Conservation (phyloP, 1,140 invertebrate genomes). For the Onthophagus taurus region DNA sequence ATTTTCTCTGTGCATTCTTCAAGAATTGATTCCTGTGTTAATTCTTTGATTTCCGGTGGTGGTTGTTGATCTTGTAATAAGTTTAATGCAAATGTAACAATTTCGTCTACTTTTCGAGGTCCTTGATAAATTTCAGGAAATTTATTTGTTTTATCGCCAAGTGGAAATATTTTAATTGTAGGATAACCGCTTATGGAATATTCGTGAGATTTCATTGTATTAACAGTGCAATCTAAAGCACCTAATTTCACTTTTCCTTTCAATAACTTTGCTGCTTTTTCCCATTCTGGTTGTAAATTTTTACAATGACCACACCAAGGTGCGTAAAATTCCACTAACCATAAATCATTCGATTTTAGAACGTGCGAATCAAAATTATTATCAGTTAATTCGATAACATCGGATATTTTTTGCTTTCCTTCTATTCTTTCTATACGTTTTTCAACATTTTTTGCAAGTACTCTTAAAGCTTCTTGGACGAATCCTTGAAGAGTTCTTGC, state of each 20-base stretch:
- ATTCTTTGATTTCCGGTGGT: constrained; percentile 79
- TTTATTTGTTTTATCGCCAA: constrained; percentile 63
- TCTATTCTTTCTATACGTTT: constrained; percentile 49
- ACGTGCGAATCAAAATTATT: constrained; percentile 86
- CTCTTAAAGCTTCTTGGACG: constrained; percentile 68
- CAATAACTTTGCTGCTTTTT: constrained; percentile 64
- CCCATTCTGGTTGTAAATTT: constrained; percentile 88
- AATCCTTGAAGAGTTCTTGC: constrained; percentile 74
- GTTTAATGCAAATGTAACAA: constrained; percentile 78
- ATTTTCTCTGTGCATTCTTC: constrained; percentile 70
- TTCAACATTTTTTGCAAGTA: constrained; percentile 56
- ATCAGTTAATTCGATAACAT: constrained; percentile 88
- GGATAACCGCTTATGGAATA: constrained; percentile 86
- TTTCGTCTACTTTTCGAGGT: constrained; percentile 76
- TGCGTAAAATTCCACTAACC: constrained; percentile 94
- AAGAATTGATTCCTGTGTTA: constrained; percentile 58
- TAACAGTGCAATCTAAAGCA: constrained; percentile 88
- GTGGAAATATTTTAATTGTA: constrained; percentile 88
- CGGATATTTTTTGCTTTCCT: constrained; percentile 41
- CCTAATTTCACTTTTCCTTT: constrained; percentile 69
- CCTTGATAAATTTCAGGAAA: constrained; percentile 71
- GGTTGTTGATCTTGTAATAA: constrained; percentile 76
- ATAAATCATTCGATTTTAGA: constrained; percentile 78
- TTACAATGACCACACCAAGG: constrained; percentile 95
- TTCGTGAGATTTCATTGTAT: constrained; percentile 63